Conservation (phyloP, 2,113 vertebrate species). For the Callipepla squamata region DNA sequence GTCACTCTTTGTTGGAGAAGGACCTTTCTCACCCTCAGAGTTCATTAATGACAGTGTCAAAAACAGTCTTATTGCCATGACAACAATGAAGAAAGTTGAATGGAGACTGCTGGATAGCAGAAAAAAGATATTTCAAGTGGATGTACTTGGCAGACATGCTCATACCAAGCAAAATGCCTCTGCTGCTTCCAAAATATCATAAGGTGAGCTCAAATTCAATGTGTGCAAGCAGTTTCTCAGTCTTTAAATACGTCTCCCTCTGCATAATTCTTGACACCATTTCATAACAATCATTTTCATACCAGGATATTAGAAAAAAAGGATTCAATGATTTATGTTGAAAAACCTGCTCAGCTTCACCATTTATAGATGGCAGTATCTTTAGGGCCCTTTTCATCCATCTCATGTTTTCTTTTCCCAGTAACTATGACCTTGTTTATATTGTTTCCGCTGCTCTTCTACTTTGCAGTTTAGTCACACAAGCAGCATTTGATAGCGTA, state of each 20-base stretch:
- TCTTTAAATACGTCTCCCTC: background rate
- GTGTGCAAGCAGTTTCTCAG: background rate
- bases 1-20: constrained; percentile 52
- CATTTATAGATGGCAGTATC: background rate
- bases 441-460: background rate
- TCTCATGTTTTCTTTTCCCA: background rate
- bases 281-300: background rate
- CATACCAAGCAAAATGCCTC: background rate
- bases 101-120: constrained; percentile 22
- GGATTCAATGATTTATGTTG: background rate
- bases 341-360: background rate
- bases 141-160: background rate
- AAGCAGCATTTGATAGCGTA: constrained; percentile 47
- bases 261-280: background rate
- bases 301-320: background rate
- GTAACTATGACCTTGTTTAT: constrained; percentile 7
- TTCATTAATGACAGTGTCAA: constrained; percentile 60
- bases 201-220: background rate
- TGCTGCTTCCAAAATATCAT: background rate
- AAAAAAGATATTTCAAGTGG: constrained; percentile 7
- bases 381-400: background rate
- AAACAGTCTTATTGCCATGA: constrained; percentile 59
- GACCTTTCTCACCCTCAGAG: constrained; percentile 57
- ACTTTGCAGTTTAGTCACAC: constrained; percentile 47
- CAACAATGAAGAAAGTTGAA: constrained; percentile 53